Conservation (phyloP, 1,140 invertebrate species). For the Drosophila ambigua region DNA sequence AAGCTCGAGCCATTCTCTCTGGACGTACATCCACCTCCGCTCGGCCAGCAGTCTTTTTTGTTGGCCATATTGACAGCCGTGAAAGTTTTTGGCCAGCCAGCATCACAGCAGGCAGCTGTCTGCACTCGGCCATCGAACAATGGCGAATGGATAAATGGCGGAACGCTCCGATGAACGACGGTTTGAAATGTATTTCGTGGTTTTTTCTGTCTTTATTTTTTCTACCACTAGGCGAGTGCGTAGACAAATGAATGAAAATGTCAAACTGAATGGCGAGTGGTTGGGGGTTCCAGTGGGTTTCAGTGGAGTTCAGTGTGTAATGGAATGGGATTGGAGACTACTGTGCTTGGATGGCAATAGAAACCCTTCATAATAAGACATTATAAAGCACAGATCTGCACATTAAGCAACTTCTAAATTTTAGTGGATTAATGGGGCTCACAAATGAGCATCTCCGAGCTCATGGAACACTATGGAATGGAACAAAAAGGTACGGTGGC, state of each 20-base stretch:
- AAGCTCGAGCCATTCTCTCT: slow-evolving; percentile 63
- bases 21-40: not conserved
- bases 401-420: no score
- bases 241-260: slow-evolving; percentile 82
- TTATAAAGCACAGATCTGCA: no score
- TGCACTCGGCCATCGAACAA: slow-evolving; percentile 64
- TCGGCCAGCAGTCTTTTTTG: slow-evolving; percentile 1
- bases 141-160: slow-evolving; percentile 60
- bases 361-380: no score
- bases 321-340: slow-evolving; percentile 10
- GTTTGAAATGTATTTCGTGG: slow-evolving; percentile 57
- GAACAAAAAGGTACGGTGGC: no score
- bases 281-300: slow-evolving; percentile 26
- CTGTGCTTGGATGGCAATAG: slow-evolving; percentile 20
- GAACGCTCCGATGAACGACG: slow-evolving; percentile 65
- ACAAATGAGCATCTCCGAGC: no score
- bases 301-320: not conserved
- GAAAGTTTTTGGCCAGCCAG: slow-evolving; percentile 57
- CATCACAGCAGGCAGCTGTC: slow-evolving; percentile 74
- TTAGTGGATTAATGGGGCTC: no score
- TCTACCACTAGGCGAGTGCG: slow-evolving; percentile 52
- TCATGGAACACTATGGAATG: no score
- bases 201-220: slow-evolving; percentile 27
- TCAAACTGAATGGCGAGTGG: slow-evolving; percentile 58
- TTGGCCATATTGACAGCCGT: slow-evolving; percentile 71